phyloP scores from a whole-genome alignment of 2,113 vertebrate genomes.

The Pteropus alecto region DNA sequence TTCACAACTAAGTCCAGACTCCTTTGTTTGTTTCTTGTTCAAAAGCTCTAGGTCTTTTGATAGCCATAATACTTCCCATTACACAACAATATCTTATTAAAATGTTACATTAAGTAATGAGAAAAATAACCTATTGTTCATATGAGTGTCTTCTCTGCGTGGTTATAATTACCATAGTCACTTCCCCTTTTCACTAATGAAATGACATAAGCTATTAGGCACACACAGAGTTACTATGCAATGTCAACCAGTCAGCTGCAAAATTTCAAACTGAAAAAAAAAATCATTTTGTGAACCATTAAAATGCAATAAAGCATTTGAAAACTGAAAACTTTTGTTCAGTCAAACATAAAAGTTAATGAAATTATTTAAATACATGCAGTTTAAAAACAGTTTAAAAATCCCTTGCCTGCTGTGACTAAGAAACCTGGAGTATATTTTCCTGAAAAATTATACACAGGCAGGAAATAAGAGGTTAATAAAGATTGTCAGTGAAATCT shows the following conservation, averaged over 20 bases:
- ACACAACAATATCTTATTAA: not conserved
- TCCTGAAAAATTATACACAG: not conserved
- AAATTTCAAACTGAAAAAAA: not conserved
- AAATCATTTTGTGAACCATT: conserved; percentile 11
- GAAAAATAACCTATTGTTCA: not conserved
- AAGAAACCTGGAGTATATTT: not conserved
- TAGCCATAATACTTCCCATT: not conserved
- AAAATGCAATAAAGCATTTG: conserved; percentile 24
- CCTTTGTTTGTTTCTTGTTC: not conserved
- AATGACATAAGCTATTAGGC: not conserved
- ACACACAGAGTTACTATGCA: not conserved
- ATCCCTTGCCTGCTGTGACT: not conserved
- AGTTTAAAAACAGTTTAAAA: conserved; percentile 32
- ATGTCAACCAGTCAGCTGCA: not conserved
- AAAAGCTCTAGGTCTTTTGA: not conserved
- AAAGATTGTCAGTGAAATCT: conserved; percentile 15
- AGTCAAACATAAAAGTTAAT: conserved; percentile 44
- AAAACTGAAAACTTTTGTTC: conserved; percentile 14
- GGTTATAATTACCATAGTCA: not conserved
- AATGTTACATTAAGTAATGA: not conserved
- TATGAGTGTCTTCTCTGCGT: not conserved
- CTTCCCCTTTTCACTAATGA: not conserved
- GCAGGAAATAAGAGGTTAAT: conserved; percentile 49
- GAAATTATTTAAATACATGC: not conserved
- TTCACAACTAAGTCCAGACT: not conserved